Conservation (phyloP, 2,797 vertebrate species). For the Platyrinchus mystaceus region DNA sequence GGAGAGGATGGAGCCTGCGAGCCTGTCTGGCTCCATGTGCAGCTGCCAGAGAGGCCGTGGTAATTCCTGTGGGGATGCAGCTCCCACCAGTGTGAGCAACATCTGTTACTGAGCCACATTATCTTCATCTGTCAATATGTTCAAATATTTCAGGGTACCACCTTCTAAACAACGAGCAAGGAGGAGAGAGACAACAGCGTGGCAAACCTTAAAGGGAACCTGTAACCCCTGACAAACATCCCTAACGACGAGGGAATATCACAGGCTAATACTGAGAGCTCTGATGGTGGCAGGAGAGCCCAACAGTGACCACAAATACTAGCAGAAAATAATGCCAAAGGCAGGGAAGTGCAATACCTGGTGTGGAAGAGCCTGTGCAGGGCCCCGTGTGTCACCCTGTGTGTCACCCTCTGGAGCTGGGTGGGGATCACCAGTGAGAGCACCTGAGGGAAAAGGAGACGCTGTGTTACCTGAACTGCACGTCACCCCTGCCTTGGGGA, state of each 20-base stretch:
- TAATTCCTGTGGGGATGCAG: background rate
- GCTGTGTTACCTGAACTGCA: background rate
- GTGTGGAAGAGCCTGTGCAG: conserved; percentile 87
- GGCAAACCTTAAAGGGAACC: background rate
- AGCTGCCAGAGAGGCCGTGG: background rate
- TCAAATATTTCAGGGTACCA: background rate
- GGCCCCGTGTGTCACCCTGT: conserved; percentile 55
- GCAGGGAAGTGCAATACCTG: conserved; percentile 74
- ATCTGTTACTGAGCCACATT: background rate
- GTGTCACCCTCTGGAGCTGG: conserved; percentile 75
- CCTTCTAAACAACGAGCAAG: background rate
- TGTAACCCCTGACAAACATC: background rate
- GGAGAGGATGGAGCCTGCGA: background rate
- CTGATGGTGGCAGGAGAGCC: background rate
- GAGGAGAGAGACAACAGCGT: background rate
- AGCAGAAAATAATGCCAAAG: background rate
- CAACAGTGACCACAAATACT: background rate
- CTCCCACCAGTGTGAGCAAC: background rate
- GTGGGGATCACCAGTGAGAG: conserved; percentile 77
- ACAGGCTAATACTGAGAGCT: background rate
- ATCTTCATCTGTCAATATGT: background rate
- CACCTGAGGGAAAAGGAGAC: conserved; percentile 70
- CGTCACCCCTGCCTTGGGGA: background rate
- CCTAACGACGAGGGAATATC: background rate
- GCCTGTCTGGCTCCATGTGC: background rate